phyloP scores from a whole-genome alignment of 2,113 vertebrate species.

The Philantomba maxwellii region DNA sequence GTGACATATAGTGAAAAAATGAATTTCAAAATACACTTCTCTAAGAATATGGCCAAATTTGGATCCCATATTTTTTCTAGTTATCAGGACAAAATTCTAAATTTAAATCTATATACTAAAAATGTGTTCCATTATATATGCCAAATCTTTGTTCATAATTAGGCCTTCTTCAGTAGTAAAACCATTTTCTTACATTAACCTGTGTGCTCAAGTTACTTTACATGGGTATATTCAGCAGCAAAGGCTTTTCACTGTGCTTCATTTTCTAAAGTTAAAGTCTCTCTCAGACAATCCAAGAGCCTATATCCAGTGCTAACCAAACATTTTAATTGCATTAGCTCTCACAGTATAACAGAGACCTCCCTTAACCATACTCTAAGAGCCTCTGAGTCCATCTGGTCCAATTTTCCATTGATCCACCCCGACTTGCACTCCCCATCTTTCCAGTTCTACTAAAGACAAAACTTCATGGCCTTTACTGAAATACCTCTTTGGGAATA shows the following conservation, averaged over 20 bases:
- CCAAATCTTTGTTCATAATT: conserved; percentile 3
- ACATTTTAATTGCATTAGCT: background rate
- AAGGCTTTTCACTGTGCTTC: background rate
- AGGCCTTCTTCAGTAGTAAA: background rate
- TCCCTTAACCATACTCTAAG: background rate
- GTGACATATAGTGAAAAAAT: background rate
- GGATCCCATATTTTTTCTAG: background rate
- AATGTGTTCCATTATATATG: background rate
- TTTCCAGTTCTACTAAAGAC: background rate
- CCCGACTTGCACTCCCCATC: background rate
- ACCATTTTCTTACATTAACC: background rate
- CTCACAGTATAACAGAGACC: background rate
- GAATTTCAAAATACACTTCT: background rate
- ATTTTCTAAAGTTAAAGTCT: conserved; percentile 12
- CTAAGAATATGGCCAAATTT: background rate
- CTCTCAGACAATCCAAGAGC: background rate
- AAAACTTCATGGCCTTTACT: background rate
- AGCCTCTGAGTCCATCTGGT: background rate
- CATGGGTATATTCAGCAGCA: background rate
- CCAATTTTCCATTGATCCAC: background rate
- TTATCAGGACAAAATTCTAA: background rate
- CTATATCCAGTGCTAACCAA: background rate
- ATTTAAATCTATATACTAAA: background rate
- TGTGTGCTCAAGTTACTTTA: background rate
- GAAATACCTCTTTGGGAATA: background rate